Percentiles rank a stretch among this genome's conserved stretches.
These are phyloP conservation scores for Scytalopus superciliaris DNA, from an alignment of 2,113 vertebrate species.

Conservation along the genomic window DNA sequence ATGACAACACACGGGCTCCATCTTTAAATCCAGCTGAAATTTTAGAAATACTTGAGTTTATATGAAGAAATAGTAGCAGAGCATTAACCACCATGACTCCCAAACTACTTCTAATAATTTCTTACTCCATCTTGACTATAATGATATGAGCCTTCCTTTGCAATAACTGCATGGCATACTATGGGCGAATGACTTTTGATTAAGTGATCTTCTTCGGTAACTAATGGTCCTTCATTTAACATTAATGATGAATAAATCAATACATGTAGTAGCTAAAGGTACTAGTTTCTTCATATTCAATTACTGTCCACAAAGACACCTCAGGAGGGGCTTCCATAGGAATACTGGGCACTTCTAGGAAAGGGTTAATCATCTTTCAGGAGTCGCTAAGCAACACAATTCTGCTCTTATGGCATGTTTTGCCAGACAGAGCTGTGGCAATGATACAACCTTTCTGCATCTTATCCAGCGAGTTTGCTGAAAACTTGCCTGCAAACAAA, in stretches of 20 bases:
- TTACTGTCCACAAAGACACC: neutral
- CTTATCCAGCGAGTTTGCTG: neutral
- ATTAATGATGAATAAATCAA: neutral
- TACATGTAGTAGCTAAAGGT: neutral
- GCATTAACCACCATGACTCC: neutral
- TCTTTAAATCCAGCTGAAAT: neutral
- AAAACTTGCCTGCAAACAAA: neutral
- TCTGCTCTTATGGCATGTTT: neutral
- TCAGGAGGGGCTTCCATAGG: neutral
- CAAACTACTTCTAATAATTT: neutral
- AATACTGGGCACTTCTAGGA: neutral
- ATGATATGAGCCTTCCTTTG: neutral
- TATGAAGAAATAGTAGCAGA: neutral
- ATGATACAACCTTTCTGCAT: neutral
- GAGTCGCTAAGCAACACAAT: constrained; percentile 13
- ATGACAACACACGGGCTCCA: neutral
- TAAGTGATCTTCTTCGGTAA: neutral
- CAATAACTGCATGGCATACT: neutral
- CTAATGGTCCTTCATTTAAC: neutral
- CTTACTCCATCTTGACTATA: neutral
- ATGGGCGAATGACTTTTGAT: neutral
- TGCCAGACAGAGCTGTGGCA: neutral
- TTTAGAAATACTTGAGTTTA: neutral
- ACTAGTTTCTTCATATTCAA: neutral
- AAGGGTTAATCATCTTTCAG: constrained; percentile 9